Base-by-base conservation (phyloP, 2,797 vertebrate genomes). In the Esox masquinongy region DNA sequence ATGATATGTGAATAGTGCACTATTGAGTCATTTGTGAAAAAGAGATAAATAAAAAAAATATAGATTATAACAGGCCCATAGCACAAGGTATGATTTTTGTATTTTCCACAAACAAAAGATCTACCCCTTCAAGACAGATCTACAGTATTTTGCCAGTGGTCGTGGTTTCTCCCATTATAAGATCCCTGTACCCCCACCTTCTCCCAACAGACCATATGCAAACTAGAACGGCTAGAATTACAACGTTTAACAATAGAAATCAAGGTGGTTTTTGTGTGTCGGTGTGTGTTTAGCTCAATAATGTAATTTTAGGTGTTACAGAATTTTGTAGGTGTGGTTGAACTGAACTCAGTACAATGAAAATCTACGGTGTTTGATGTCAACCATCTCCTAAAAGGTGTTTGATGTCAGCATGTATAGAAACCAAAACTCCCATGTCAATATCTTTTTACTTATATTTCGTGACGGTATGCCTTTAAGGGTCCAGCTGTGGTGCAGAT, bases 371-470 rank as follows among this genome's bases (percentile, higher is more conserved):
- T 85, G 80, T 86, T 70, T 74, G 59, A 79, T 31, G 66, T 7
- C 71, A 77, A 50, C 66, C 67, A 80, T 80, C 74, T 77, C 64
- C 51, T 31, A 67, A 15, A 29, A 24, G 73, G 78, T 87, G 74
- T 84, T 84, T 72, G 68, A 78, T 87, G 76, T 86, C 82, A 67
- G 31, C 16, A 67, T 67, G 64, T 3, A 34, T 7, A 19, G 64
- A 67, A 31, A 9, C 31, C 64, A 67, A 67, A 66, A 36, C 26
- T 66, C 15, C 29, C 6, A 19, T 66, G 29, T 24, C 22, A 61
- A 24, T 24, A 24, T 9, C 56, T 26, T 24, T 24, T 19, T 61
- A 24, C 22, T 61, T 9, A 4, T 61, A 61, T 24, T 24, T 47
- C 43, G 5, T 47, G 6, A 24, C 56, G 24, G 56, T 61, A 11